phyloP scores from a whole-genome alignment of 2,888 invertebrate genomes.

The Melinaea menophilus region DNA sequence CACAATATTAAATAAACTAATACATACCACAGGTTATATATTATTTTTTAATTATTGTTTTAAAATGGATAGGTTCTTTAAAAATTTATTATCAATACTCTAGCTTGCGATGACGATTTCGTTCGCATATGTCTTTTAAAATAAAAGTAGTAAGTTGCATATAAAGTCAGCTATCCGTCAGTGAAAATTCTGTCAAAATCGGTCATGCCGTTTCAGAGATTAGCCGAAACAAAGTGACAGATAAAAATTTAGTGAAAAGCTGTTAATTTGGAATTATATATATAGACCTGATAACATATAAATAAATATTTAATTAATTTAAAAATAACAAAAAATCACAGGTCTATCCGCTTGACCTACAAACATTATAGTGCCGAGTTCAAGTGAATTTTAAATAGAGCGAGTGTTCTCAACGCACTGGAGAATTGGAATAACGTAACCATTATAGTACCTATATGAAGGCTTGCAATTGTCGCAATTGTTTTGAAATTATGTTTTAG shows the following conservation, averaged over 20 bases:
- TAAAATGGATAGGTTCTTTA: no score
- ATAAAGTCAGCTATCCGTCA: no score
- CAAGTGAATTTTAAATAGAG: slow-evolving; percentile 26
- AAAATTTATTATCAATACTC: no score
- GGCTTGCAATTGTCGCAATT: not conserved
- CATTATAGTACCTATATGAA: slow-evolving; percentile 1
- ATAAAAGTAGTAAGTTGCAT: not conserved
- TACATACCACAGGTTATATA: not conserved
- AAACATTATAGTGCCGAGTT: slow-evolving; percentile 17
- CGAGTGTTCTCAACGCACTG: slow-evolving; percentile 16
- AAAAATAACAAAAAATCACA: not conserved
- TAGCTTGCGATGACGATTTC: no score
- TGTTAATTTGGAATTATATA: no score
- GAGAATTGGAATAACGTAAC: slow-evolving; percentile 6
- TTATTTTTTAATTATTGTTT: no score
- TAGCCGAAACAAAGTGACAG: no score
- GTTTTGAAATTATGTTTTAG: not conserved
- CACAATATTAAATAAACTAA: not conserved
- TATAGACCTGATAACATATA: not conserved
- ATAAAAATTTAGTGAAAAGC: no score
- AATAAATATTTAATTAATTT: not conserved
- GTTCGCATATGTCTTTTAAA: no score
- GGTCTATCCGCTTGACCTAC: slow-evolving; percentile 19
- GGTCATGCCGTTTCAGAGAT: no score
- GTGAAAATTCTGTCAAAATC: no score